phyloP scores from a whole-genome alignment of 2,888 invertebrate species.

The Beris chalybata region DNA sequence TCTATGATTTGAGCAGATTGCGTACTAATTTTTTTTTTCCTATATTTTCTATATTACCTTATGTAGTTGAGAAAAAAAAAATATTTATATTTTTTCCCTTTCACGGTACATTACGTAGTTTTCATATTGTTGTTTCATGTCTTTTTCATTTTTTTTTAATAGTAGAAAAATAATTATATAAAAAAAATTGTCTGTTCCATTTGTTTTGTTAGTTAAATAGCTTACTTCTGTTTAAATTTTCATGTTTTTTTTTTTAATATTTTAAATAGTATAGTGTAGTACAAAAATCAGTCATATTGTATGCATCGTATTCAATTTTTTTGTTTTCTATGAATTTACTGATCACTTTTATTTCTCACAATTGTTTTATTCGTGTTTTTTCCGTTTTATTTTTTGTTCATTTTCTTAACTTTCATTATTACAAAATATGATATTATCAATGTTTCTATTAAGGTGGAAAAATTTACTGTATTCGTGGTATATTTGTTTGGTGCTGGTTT shows the following conservation, averaged over 20 bases:
- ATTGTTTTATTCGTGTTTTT: conserved; percentile 34
- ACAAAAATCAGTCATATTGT: conserved; percentile 42
- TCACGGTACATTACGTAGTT: not conserved
- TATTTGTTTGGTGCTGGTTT: not conserved
- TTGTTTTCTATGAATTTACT: not conserved
- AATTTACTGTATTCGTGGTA: conserved; percentile 10
- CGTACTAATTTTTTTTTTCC: not conserved
- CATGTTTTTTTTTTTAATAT: conserved; percentile 33
- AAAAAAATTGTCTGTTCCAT: conserved; percentile 19
- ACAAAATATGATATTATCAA: conserved; percentile 3
- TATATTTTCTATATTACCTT: too few relatives aligned
- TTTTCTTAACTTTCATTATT: not conserved
- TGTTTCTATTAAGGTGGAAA: conserved; percentile 30
- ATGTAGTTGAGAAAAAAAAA: too few relatives aligned
- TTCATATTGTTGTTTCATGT: not conserved
- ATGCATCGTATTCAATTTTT: conserved; percentile 38
- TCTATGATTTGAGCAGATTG: conserved; percentile 22
- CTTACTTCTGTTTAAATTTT: conserved; percentile 40
- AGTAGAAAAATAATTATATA: conserved; percentile 31
- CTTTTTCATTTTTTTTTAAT: conserved; percentile 3
- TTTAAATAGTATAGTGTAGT: conserved; percentile 39
- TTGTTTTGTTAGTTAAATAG: conserved; percentile 28
- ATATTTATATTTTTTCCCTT: not conserved
- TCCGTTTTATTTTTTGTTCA: conserved; percentile 33
- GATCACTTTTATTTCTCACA: conserved; percentile 29